Percentiles rank a stretch among this genome's conserved stretches.
phyloP scores from a whole-genome alignment of 2,797 vertebrate genomes.

The Pangasius sanitwongsei region DNA sequence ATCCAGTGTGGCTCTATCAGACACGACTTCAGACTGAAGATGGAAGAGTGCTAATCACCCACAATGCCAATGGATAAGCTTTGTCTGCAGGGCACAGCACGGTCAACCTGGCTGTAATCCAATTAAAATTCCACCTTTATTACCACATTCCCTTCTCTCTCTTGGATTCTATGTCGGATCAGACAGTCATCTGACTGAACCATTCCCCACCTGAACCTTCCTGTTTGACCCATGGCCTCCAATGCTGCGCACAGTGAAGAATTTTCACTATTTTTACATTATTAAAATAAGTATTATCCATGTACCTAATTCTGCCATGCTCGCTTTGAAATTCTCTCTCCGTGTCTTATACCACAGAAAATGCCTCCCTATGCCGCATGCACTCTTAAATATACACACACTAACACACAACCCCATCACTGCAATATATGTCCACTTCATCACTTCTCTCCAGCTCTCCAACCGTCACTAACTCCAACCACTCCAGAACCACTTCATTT shows the following conservation, averaged over 20 bases:
- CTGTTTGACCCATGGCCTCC: constrained; percentile 22
- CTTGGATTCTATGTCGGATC: constrained; percentile 45
- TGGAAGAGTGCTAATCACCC: constrained; percentile 24
- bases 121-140: constrained; percentile 82
- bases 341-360: constrained; percentile 18
- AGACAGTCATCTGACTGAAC: constrained; percentile 58
- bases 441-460: constrained; percentile 2
- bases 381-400: not conserved
- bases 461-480: constrained; percentile 24
- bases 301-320: not conserved
- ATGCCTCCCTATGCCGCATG: not conserved
- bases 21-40: constrained; percentile 21
- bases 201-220: constrained; percentile 45
- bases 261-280: constrained; percentile 48
- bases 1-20: constrained; percentile 2
- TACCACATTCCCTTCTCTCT: constrained; percentile 66
- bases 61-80: constrained; percentile 58
- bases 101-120: constrained; percentile 69
- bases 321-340: constrained; percentile 17
- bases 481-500: constrained; percentile 37
- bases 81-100: constrained; percentile 64
- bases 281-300: not conserved
- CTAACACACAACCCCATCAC: not conserved
- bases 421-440: not conserved
- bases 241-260: constrained; percentile 13